Conservation (phyloP, 1,140 invertebrate genomes). For the Mizuhopecten yessoensis region DNA sequence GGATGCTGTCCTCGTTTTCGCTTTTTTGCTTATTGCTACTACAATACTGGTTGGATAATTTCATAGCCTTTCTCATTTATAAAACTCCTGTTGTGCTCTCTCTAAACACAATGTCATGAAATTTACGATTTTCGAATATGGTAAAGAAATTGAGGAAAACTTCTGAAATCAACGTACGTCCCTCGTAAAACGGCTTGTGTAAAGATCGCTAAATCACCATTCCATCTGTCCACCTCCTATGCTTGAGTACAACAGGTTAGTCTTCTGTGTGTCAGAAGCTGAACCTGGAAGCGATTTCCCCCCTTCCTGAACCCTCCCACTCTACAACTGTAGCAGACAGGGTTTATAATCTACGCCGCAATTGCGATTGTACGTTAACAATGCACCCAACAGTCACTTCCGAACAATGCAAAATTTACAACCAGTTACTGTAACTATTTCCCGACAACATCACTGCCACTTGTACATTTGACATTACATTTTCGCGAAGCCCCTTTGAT, state of each 20-base stretch:
- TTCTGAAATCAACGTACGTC: background rate
- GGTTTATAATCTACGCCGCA: background rate
- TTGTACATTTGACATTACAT: slow-evolving; percentile 35
- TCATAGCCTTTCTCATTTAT: slow-evolving; percentile 53
- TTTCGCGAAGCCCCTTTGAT: slow-evolving; percentile 29
- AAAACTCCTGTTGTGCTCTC: slow-evolving; percentile 19
- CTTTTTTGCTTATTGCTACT: slow-evolving; percentile 51
- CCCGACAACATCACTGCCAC: background rate
- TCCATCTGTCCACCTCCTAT: slow-evolving; percentile 11
- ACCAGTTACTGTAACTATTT: background rate
- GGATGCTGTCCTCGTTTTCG: slow-evolving; percentile 42
- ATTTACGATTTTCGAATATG: slow-evolving; percentile 44
- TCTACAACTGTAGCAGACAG: background rate
- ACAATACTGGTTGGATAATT: slow-evolving; percentile 47
- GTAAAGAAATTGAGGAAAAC: slow-evolving; percentile 34
- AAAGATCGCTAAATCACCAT: background rate
- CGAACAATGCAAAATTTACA: slow-evolving; percentile 20
- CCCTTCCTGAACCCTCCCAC: background rate
- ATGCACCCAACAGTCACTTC: background rate
- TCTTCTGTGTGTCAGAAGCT: background rate
- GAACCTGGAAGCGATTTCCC: slow-evolving; percentile 28
- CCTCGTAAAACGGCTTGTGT: background rate
- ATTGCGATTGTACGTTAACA: background rate
- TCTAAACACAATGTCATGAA: slow-evolving; percentile 20
- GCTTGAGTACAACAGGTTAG: slow-evolving; percentile 32